Conservation (phyloP, 1,140 invertebrate species). For the Aricia agestis region DNA sequence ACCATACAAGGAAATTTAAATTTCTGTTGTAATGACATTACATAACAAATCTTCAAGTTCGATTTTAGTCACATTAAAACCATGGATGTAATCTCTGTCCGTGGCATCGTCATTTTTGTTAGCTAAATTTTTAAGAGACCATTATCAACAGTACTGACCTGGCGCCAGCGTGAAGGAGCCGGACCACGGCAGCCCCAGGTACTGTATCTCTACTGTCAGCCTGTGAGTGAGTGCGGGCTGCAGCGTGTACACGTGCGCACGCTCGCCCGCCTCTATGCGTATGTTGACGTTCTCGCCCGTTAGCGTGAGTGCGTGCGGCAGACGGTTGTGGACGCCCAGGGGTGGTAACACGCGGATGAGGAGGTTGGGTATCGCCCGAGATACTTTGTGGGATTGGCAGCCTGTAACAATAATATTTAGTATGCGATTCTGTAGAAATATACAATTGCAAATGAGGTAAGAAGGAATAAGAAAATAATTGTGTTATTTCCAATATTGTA, state of each 20-base stretch:
- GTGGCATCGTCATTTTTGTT: no score
- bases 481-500: no score
- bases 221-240: slow-evolving; percentile 78
- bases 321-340: slow-evolving; percentile 84
- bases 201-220: slow-evolving; percentile 81
- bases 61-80: no score
- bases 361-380: slow-evolving; percentile 82
- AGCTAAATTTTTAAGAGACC: no score
- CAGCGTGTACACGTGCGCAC: slow-evolving; percentile 81
- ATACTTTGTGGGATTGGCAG: slow-evolving; percentile 59
- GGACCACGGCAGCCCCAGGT: slow-evolving; percentile 83
- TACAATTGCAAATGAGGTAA: no score
- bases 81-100: no score
- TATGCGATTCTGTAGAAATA: no score
- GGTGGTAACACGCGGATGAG: slow-evolving; percentile 84
- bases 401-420: slow-evolving; percentile 34
- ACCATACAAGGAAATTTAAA: no score
- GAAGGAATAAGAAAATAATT: no score
- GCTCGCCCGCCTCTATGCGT: slow-evolving; percentile 84
- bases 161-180: slow-evolving; percentile 82
- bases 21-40: no score
- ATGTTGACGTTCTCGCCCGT: slow-evolving; percentile 71
- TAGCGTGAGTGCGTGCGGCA: slow-evolving; percentile 83
- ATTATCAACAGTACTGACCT: slow-evolving; percentile 52
- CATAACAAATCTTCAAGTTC: no score